Percentiles rank a stretch among this genome's conserved stretches.
These are phyloP conservation scores for Actinostola sp. DNA, from an alignment of 92 coral and sea anemone genomes.

Conservation along the genomic window DNA sequence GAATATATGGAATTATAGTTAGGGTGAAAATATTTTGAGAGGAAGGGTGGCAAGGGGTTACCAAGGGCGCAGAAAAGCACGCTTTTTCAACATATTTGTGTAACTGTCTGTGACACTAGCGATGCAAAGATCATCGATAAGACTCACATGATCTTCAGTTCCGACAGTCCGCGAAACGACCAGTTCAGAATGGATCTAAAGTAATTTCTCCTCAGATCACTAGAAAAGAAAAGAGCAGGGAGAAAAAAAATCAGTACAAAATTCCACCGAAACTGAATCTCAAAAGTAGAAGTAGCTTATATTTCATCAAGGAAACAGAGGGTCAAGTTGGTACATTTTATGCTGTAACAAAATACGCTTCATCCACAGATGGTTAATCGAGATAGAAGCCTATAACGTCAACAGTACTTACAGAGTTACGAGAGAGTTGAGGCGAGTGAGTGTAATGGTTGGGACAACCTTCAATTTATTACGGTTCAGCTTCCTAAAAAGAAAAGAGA, in stretches of 20 bases:
- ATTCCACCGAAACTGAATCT: not conserved
- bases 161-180: constrained; percentile 20
- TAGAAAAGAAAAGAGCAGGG: constrained; percentile 12
- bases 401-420: constrained; percentile 63
- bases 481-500: constrained; percentile 43
- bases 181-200: constrained; percentile 12
- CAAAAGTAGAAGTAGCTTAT: not conserved
- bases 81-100: no score
- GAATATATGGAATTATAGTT: no score
- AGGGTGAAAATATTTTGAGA: not conserved
- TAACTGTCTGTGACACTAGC: not conserved
- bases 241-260: not conserved
- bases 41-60: not conserved
- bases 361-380: constrained; percentile 35
- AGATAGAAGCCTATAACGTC: constrained; percentile 18
- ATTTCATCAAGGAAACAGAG: constrained; percentile 10
- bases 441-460: constrained; percentile 55
- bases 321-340: constrained; percentile 25
- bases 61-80: no score
- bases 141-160: constrained; percentile 30
- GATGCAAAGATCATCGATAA: not conserved
- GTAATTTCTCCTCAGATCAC: constrained; percentile 58
- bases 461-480: constrained; percentile 61
- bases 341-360: constrained; percentile 21
- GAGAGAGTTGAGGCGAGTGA: constrained; percentile 44